phyloP scores from a whole-genome alignment of 2,888 invertebrate species.

The Cephus rjabovi region DNA sequence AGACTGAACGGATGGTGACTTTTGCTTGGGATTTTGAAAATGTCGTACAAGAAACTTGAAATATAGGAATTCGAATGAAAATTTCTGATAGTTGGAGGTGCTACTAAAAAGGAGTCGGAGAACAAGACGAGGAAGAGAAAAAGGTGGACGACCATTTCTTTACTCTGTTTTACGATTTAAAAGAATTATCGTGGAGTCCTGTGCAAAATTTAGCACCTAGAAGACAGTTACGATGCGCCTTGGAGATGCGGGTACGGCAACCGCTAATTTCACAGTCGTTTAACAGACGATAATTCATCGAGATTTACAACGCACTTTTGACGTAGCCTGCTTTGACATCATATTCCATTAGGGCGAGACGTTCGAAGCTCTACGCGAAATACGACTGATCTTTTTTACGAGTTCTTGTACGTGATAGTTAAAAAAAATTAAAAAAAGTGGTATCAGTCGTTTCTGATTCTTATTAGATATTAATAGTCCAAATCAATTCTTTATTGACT shows the following conservation, averaged over 20 bases:
- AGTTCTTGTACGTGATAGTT: constrained; percentile 19
- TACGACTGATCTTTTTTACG: constrained; percentile 12
- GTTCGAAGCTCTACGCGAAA: not conserved
- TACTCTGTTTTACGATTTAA: not conserved
- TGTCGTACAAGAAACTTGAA: not conserved
- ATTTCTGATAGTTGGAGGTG: not conserved
- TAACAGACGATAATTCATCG: constrained; percentile 63
- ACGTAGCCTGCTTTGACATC: constrained; percentile 43
- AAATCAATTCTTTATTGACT: not conserved
- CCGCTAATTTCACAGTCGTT: constrained; percentile 67
- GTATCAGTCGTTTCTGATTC: constrained; percentile 21
- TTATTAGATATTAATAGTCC: not conserved
- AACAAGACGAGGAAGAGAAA: not conserved
- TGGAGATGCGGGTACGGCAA: constrained; percentile 50
- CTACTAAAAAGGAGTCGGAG: not conserved
- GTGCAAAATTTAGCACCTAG: constrained; percentile 62
- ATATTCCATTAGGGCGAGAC: constrained; percentile 51
- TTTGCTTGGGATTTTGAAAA: not conserved
- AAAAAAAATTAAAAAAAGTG: not conserved
- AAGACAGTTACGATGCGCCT: constrained; percentile 64
- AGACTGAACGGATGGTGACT: not conserved
- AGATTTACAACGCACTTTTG: constrained; percentile 56
- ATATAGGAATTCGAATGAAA: not conserved
- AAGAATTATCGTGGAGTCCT: not conserved
- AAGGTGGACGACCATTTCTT: not conserved